A percentile compares a stretch with the other conserved stretches of the same genome.
phyloP scores from a whole-genome alignment of 2,797 vertebrate species.

The Acropternis orthonyx region DNA sequence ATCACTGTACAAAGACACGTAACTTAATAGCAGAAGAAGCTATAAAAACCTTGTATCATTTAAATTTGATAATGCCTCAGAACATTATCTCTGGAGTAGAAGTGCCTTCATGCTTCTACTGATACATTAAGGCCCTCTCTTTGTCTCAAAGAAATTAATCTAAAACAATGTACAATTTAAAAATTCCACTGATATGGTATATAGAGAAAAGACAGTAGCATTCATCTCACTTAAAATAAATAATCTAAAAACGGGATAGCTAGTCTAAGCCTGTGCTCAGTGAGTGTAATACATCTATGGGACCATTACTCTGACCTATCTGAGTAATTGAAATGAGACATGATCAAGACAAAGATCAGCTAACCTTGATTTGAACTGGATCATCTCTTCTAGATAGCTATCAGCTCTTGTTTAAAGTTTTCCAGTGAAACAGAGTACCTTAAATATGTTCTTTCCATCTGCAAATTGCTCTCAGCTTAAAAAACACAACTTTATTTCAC shows the following conservation, averaged over 20 bases:
- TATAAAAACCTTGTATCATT: conserved; percentile 13
- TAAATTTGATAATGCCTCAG: neutral
- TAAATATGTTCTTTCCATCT: neutral
- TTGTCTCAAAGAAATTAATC: neutral
- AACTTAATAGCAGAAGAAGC: neutral
- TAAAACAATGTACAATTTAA: neutral
- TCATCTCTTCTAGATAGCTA: neutral
- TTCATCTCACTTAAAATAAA: neutral
- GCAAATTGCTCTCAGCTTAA: neutral
- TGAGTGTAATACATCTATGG: neutral
- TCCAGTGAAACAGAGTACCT: neutral
- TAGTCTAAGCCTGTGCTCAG: neutral
- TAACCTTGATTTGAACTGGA: neutral
- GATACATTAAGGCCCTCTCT: neutral
- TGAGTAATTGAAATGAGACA: neutral
- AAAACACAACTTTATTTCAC: neutral
- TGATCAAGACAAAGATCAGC: neutral
- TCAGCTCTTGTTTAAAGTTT: neutral
- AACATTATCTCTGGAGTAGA: neutral
- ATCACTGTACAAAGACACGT: neutral
- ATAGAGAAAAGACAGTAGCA: neutral
- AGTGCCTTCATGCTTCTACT: neutral
- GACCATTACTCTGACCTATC: neutral
- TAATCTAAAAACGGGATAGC: neutral
- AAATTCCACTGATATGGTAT: neutral